Evolutionary conservation across 2,888 invertebrate species (phyloP), one percentile per base, ranked within the genome.

Genomic region (Coremacera marginata): DNA sequence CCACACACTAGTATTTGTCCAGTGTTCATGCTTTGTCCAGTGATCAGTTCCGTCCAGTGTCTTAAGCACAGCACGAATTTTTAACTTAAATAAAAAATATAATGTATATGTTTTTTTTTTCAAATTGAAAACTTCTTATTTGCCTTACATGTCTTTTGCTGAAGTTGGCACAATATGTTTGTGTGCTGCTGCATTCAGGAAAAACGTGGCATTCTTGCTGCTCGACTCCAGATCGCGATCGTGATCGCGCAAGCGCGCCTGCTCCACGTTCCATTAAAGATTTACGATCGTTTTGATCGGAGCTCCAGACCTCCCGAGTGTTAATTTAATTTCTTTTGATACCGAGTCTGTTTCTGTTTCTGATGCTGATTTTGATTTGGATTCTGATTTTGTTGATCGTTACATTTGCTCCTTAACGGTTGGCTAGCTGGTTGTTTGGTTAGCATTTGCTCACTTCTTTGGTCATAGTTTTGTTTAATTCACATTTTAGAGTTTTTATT

Each of bases 261-360:
- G 19, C 34, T 65, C 31, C 52, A 8, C 51, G 55, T 14, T 60
- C 44, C 82, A 80, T 81, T 82, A 79, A 85, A 85, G 87, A 87
- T 87, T 87, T 86, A 86, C 85, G 86, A 85, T 85, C 85, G 83
- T 83, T 85, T 87, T 86, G 88, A 87, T 86, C 85, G 85, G 3
- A 44, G 44, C 82, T 78, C 75, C 77, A 84, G 88, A 88, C 88
- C 88, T 87, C 88, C 88, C 86, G 83, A 84, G 86, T 86, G 88
- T 84, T 82, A 84, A 85, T 87, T 86, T 84, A 82, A 85, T 86
- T 86, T 83, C 76, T 74, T 76, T 71, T 52, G 65, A 55, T 52
- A 44, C 55, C 55, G 16, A 34, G 27, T 44, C 27, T 73, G 63
- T 73, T 63, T 37, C 49, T 63, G 68, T n/a, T 8, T 52, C 55